Conservation (phyloP, 2,797 vertebrate genomes). For the Propithecus perrieri region DNA sequence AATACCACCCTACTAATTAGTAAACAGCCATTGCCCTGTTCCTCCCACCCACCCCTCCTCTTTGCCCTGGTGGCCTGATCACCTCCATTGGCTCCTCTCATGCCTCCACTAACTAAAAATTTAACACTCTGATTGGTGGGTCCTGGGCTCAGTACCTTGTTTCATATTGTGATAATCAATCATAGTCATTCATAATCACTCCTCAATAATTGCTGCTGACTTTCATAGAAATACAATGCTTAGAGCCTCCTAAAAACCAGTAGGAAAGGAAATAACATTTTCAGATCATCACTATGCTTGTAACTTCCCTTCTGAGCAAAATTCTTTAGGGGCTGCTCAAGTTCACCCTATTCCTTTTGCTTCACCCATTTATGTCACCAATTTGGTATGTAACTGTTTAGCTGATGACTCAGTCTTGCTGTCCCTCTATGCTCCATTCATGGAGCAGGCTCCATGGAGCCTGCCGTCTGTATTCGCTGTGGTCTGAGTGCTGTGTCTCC, state of each 20-base stretch:
- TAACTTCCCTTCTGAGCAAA: background rate
- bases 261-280: constrained; percentile 1
- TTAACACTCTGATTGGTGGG: background rate
- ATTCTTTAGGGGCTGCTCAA: background rate
- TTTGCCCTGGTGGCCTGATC: no score
- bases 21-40: background rate
- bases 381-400: background rate
- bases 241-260: background rate
- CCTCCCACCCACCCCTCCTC: background rate
- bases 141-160: background rate
- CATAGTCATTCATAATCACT: background rate
- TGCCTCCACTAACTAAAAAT: background rate
- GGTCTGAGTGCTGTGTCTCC: background rate
- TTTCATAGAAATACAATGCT: background rate
- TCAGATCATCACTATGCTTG: background rate
- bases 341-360: background rate
- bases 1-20: background rate
- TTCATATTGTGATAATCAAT: background rate
- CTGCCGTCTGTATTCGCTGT: background rate
- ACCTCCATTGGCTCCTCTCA: background rate
- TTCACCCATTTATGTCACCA: background rate
- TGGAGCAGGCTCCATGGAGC: background rate
- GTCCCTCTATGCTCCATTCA: background rate
- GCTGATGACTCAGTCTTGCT: background rate
- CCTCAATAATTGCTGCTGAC: background rate